phyloP scores from a whole-genome alignment of 2,113 vertebrate genomes.

The Engraulis encrasicolus region DNA sequence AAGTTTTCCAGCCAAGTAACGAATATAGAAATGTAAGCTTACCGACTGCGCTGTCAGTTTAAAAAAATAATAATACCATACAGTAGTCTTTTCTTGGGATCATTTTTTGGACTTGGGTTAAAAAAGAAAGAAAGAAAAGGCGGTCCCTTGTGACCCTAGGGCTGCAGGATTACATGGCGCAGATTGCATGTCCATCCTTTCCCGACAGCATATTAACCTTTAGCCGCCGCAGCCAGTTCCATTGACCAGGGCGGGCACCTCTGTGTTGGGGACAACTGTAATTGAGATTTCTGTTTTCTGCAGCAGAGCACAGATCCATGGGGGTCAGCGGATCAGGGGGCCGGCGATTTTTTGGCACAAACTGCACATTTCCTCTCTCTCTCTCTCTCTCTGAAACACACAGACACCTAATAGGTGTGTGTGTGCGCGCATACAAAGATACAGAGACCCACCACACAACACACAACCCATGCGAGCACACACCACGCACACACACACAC shows the following conservation, averaged over 20 bases:
- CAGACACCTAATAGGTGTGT: neutral
- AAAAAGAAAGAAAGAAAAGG: slow-evolving; percentile 34
- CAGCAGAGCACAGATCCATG: slow-evolving; percentile 59
- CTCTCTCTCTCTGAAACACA: slow-evolving; percentile 9
- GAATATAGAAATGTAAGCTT: neutral
- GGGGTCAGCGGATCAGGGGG: slow-evolving; percentile 64
- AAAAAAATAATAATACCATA: slow-evolving; percentile 17
- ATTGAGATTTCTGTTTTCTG: slow-evolving; percentile 71
- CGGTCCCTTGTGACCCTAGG: slow-evolving; percentile 36
- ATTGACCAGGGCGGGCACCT: slow-evolving; percentile 52
- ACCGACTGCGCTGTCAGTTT: neutral
- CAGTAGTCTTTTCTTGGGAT: neutral
- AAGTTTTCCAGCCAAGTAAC: neutral
- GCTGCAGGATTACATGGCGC: slow-evolving; percentile 46
- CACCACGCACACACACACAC: neutral
- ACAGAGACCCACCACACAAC: neutral
- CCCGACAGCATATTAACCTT: slow-evolving; percentile 65
- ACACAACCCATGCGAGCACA: slow-evolving; percentile 3
- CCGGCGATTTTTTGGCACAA: slow-evolving; percentile 42
- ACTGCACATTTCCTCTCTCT: slow-evolving; percentile 38
- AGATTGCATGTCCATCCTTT: slow-evolving; percentile 62
- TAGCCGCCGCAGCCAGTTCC: slow-evolving; percentile 50
- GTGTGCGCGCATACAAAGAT: neutral
- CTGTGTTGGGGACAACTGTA: slow-evolving; percentile 59
- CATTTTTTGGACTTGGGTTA: slow-evolving; percentile 30